Evolutionary conservation across 2,113 vertebrate genomes (phyloP), one percentile per base, ranked within the genome.

Genomic region (Silurus glanis): DNA sequence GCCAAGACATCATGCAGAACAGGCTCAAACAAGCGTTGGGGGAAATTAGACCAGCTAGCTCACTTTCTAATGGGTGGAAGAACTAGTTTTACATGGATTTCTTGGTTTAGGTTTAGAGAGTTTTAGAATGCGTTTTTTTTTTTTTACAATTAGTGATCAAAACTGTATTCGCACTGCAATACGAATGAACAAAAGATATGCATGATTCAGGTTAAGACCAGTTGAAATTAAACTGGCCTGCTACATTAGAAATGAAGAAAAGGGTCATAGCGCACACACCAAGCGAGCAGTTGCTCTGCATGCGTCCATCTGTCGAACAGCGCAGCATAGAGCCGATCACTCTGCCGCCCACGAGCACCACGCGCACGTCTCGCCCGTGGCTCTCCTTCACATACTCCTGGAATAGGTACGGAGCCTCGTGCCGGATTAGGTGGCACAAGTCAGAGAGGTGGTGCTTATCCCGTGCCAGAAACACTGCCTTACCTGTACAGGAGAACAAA

Each of bases 301-400:
- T 97, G 62, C 97, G 96, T 16, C 96, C 97, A 0, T 97, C 96
- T 0, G 96, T 97, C 88, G 96, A 97, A 89, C 96, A 97, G 90
- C 97, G 96, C 13, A 97, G 91, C 96, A 97, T 97, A 8, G 96
- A 97, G 87, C 96, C 96, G 2, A 97, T 96, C 88, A 97, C 94
- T 14, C 94, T 94, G 62, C 96, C 97, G 0, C 97, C 97, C 2
- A 97, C 96, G 80, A 97, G 94, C 25, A 97, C 96, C 91, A 97
- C 97, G 0, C 97, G 95, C 85, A 97, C 95, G 7, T 97, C 97
- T 5, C 96, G 95, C 12, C 97, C 97, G 0, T 97, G 97, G 0
- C 96, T 97, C 91, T 97, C 97, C 91, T 97, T 97, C 87, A 97
- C 96, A 0, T 97, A 97, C 91, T 97, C 96, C 93, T 97, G 97